These are phyloP conservation scores for Alcedo atthis DNA, from an alignment of 2,797 vertebrate genomes.

Conservation along the genomic window DNA sequence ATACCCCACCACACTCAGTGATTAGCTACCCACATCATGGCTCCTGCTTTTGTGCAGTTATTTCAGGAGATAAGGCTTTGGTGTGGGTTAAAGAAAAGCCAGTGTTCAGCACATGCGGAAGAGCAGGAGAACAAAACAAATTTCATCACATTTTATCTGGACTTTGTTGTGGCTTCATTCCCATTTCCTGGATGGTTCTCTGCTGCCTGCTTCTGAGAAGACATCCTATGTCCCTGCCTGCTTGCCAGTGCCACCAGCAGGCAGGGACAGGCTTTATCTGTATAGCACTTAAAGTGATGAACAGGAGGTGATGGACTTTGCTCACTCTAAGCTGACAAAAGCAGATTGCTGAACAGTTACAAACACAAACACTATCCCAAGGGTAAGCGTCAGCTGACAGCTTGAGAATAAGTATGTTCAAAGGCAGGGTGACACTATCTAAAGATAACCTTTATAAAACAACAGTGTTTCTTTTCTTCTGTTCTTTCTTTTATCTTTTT, in stretches of 20 bases:
- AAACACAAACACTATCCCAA: not conserved
- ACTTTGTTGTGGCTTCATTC: not conserved
- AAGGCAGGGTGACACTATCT: not conserved
- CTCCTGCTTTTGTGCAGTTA: not conserved
- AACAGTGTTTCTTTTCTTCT: too few species aligned
- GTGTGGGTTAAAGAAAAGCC: not conserved
- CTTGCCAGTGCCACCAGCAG: not conserved
- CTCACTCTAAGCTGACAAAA: not conserved
- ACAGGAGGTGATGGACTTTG: rapidly evolving
- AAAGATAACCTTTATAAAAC: not conserved
- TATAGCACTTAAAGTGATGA: not conserved
- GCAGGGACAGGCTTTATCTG: not conserved
- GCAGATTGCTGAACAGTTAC: not conserved
- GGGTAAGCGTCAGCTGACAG: not conserved
- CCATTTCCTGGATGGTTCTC: not conserved
- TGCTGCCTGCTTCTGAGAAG: not conserved
- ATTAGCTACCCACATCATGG: not conserved
- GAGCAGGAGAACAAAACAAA: not conserved
- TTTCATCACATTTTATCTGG: not conserved
- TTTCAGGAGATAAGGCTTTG: not conserved
- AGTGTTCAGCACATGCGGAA: rapidly evolving
- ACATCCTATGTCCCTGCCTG: not conserved
- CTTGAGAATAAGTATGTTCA: not conserved
- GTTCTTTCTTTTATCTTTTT: too few species aligned
- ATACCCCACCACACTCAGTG: not conserved